phyloP scores from a whole-genome alignment of 2,797 vertebrate genomes.

The Ptychobarbus kaznakovi region DNA sequence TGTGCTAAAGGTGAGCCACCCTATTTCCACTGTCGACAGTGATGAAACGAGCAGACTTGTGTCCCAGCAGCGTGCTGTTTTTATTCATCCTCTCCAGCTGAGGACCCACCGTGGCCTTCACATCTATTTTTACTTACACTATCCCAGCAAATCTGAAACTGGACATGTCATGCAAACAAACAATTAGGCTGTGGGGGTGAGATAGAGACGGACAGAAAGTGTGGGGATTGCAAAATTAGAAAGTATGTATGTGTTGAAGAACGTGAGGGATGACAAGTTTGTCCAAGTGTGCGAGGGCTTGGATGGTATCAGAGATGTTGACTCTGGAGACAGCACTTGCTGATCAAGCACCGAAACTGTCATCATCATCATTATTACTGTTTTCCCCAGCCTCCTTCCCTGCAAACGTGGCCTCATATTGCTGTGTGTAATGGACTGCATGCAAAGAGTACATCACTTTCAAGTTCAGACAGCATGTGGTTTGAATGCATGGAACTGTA shows the following conservation, averaged over 20 bases:
- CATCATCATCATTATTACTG: slow-evolving; percentile 45
- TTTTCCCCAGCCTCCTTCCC: slow-evolving; percentile 5
- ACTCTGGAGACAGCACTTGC: slow-evolving; percentile 45
- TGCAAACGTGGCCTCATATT: slow-evolving; percentile 31
- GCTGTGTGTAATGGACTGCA: slow-evolving; percentile 38
- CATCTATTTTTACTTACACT: slow-evolving; percentile 51
- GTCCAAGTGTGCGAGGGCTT: slow-evolving; percentile 36
- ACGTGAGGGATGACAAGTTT: slow-evolving; percentile 24
- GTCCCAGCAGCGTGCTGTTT: slow-evolving; percentile 28
- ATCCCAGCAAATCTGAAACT: slow-evolving; percentile 51
- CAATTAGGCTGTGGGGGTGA: slow-evolving; percentile 39
- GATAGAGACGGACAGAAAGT: slow-evolving; percentile 26
- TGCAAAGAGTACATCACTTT: slow-evolving; percentile 17
- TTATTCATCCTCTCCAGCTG: slow-evolving; percentile 41
- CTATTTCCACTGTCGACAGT: slow-evolving; percentile 23
- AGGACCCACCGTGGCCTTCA: slow-evolving; percentile 38
- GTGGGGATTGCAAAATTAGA: slow-evolving; percentile 33
- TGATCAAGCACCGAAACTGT: slow-evolving; percentile 49
- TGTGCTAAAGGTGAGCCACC: slow-evolving; percentile 34
- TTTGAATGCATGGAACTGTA: slow-evolving; percentile 26
- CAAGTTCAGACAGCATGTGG: slow-evolving; percentile 32
- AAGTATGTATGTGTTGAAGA: slow-evolving; percentile 22
- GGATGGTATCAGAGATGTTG: slow-evolving; percentile 27
- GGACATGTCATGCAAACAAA: slow-evolving; percentile 50
- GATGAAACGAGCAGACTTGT: slow-evolving; percentile 41